Percentiles rank a stretch among this genome's conserved stretches.
Conservation (phyloP, 2,888 invertebrate genomes). For the Glomeris marginata region DNA sequence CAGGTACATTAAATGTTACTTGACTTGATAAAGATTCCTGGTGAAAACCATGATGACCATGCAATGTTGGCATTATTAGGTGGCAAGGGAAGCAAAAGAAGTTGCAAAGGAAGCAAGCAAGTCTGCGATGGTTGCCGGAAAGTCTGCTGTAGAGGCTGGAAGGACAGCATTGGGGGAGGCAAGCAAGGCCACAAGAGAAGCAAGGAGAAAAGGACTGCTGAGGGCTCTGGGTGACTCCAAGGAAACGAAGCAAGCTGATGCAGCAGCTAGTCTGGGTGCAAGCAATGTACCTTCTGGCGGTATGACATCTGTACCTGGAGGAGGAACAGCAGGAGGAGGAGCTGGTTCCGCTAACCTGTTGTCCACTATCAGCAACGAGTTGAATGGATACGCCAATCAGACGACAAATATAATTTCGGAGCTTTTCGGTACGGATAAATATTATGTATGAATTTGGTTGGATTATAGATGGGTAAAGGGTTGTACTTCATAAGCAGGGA, state of each 20-base stretch:
- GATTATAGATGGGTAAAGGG: background rate
- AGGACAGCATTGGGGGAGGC: conserved; percentile 76
- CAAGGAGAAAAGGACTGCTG: conserved; percentile 63
- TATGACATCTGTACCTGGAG: background rate
- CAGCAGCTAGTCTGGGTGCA: conserved; percentile 23
- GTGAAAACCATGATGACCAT: too few relatives aligned
- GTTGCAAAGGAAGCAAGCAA: conserved; percentile 68
- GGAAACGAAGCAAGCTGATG: conserved; percentile 23
- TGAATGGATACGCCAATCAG: conserved; percentile 82
- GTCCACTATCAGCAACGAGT: conserved; percentile 77
- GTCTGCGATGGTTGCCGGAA: conserved; percentile 68
- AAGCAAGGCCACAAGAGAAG: conserved; percentile 82
- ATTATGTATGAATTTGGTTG: background rate
- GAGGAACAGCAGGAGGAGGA: conserved; percentile 6
- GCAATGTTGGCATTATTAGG: conserved; percentile 32
- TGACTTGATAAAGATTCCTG: too few relatives aligned
- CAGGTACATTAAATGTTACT: conserved; percentile 4
- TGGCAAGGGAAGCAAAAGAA: conserved; percentile 74
- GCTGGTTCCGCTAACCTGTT: conserved; percentile 33
- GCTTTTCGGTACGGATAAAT: conserved; percentile 53
- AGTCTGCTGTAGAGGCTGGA: conserved; percentile 67
- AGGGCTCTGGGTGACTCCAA: conserved; percentile 42
- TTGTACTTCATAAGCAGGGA: conserved; percentile 3
- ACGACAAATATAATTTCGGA: conserved; percentile 90
- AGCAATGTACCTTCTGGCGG: conserved; percentile 8